Conservation (phyloP, 2,797 vertebrate genomes). For the Scleropages formosus region DNA sequence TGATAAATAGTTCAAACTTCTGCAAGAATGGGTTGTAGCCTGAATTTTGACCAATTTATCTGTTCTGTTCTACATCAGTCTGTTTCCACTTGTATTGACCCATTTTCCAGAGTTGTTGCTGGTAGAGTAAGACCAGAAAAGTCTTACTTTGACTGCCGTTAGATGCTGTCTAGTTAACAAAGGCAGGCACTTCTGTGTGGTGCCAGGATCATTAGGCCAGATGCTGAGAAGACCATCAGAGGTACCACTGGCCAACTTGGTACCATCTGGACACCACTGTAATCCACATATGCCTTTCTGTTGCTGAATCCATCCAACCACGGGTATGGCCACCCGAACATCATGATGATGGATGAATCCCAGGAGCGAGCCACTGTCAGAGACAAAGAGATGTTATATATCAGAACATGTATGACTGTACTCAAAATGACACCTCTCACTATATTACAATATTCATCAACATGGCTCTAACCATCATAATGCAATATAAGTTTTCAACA, state of each 20-base stretch:
- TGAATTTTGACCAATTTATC: background rate
- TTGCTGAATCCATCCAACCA: slow-evolving; percentile 53
- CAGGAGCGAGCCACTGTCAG: slow-evolving; percentile 66
- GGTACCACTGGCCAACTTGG: slow-evolving; percentile 68
- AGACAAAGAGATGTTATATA: background rate
- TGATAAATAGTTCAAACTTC: too few relatives aligned
- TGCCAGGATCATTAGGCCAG: slow-evolving; percentile 60
- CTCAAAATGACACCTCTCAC: background rate
- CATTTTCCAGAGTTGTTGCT: background rate
- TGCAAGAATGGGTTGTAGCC: background rate
- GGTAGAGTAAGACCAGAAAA: background rate
- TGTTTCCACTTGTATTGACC: background rate
- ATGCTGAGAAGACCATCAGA: slow-evolving; percentile 63
- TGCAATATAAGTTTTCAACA: background rate
- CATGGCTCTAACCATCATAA: background rate
- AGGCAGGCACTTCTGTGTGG: slow-evolving; percentile 43
- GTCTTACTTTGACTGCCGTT: slow-evolving; percentile 72
- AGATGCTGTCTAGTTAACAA: slow-evolving; percentile 57
- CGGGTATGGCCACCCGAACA: slow-evolving; percentile 52
- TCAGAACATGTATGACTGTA: background rate
- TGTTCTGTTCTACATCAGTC: slow-evolving; percentile 2
- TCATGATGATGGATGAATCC: slow-evolving; percentile 69
- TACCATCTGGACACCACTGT: slow-evolving; percentile 67
- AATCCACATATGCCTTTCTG: slow-evolving; percentile 67
- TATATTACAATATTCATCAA: background rate